Evolutionary conservation across 37 sponge, comb jelly and placozoan species (phyloP).

Genomic region (Axinella damicornis): DNA sequence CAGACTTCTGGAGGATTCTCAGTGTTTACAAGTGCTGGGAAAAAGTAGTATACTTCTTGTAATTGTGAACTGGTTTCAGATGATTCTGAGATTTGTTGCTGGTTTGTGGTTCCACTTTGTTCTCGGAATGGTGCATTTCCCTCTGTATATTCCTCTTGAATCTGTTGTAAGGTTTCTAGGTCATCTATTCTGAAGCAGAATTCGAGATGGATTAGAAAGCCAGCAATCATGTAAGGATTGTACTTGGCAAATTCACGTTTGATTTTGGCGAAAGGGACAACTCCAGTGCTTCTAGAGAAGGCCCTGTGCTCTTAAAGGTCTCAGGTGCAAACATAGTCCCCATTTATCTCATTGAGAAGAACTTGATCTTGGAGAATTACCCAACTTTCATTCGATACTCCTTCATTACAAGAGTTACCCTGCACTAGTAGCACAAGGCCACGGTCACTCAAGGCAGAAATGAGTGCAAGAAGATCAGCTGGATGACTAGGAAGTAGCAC

Average conservation of each 20-base stretch:
- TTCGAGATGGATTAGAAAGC: conserved; percentile 15
- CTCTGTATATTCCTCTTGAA: too few species aligned
- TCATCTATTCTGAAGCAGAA: conserved; percentile 19
- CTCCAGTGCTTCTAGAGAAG: neutral
- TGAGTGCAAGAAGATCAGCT: neutral
- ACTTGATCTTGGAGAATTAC: conserved; percentile 17
- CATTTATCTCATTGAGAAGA: conserved; percentile 23
- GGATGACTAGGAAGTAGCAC: neutral
- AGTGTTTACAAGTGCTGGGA: conserved; percentile 8
- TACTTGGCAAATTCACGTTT: neutral
- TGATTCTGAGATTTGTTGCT: too few species aligned
- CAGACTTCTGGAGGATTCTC: neutral
- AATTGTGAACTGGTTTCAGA: too few species aligned
- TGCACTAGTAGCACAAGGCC: conserved; percentile 11
- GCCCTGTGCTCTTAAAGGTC: conserved; percentile 1
- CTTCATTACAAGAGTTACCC: neutral
- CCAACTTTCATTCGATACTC: too few species aligned
- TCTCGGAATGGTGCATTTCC: neutral
- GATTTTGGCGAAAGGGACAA: conserved; percentile 6
- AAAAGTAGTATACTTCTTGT: conserved; percentile 26
- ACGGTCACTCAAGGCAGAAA: neutral
- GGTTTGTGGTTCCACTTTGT: neutral
- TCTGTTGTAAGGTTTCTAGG: neutral
- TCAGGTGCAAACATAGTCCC: conserved; percentile 27
- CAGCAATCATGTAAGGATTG: conserved; percentile 2